Evolutionary conservation across 2,888 invertebrate species (phyloP), one percentile per base, ranked within the genome.

Genomic region (Hirtodrosophila cameraria): DNA sequence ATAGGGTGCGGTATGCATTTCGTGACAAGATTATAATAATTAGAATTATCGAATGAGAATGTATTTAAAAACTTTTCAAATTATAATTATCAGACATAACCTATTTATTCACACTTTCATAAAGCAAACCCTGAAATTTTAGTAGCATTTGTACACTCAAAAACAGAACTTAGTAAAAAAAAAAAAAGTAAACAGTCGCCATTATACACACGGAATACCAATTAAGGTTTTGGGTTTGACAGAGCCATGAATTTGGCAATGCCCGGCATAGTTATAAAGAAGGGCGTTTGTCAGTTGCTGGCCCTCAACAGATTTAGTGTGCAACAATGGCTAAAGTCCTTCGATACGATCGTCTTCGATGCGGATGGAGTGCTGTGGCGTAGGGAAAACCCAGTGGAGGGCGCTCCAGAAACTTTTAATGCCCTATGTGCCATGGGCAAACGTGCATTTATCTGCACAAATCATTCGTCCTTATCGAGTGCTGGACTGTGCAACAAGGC

Each of bases 341-440:
- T 78, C 25, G 83, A 83, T 6, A n/a, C 72, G 25, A 61, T 69
- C 15, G 27, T 75, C 35, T 75, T 55, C 15, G 75, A 69, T 60
- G 75, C 72, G 0, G 69, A 75, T 13, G 75, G 73, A 0, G 75
- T 75, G 2, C 66, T 83, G 6, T 83, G 81, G 81, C 45, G 7
- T 0, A 25, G 42, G 0, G 16, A 57, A 0, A 5, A 41, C 0
- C 41, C 63, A 0, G 8, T 83, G 0, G 41, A 50, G 2, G 83
- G 77, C 0, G 41, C 65, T 1, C 36, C 83, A 0, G 63, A 67
- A 3, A 80, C 83, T 1, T 75, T 82, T 1, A 82, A 82, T 28
- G 75, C 83, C 0, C 18, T 82, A 2, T 59, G 63, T 0, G 80
- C 59, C 0, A 69, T 77, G 75, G 83, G 77, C 0, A 82, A 82